Evolutionary conservation across 2,888 invertebrate species (phyloP), one percentile per base, ranked within the genome.

Genomic region (Drosophila austrosaltans): DNA sequence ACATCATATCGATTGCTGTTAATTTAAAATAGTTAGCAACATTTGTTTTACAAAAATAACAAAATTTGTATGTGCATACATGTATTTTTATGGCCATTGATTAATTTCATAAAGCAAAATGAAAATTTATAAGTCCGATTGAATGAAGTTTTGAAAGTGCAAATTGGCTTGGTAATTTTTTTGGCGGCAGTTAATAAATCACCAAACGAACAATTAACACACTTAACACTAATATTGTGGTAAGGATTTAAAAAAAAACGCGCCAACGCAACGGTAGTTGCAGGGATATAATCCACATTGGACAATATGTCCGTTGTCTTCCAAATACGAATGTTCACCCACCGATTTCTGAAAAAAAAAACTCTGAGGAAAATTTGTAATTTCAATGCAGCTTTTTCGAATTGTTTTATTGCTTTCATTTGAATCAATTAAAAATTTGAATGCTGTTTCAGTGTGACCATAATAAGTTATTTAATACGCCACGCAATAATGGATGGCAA

Each of bases 21-120:
- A 82, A 87, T 85, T 79, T 64, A 69, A 64, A 74, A 65, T 63
- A 81, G 69, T 87, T 83, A 76, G 32, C 78, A 78, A 6, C 44
- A 75, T 69, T 69, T 66, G 36, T 25, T 48, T 20, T 53, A 61
- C 63, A 62, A 75, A 61, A 70, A 67, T 75, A 36, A 72, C 57
- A 39, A 57, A 10, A n/a, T 44, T 44, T 44, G 1, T 36, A 32
- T n/a, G 8, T 2, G 8, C 40, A 40, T 40, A n/a, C 3, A 44
- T 16, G 22, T 57, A 36, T 60, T 42, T 68, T 72, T 72, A 60
- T 70, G 72, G 53, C 54, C 77, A 82, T 78, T 87, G 65, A 76
- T 73, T 5, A 69, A 36, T 36, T 36, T 36, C 36, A 36, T 36
- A 36, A 36, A 36, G 36, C 36, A 36, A 36, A 25, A 65, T 66